Percentiles rank a stretch among this genome's conserved stretches.
Conservation (phyloP, 2,888 invertebrate genomes). For the Lasioglossum figueresi region DNA sequence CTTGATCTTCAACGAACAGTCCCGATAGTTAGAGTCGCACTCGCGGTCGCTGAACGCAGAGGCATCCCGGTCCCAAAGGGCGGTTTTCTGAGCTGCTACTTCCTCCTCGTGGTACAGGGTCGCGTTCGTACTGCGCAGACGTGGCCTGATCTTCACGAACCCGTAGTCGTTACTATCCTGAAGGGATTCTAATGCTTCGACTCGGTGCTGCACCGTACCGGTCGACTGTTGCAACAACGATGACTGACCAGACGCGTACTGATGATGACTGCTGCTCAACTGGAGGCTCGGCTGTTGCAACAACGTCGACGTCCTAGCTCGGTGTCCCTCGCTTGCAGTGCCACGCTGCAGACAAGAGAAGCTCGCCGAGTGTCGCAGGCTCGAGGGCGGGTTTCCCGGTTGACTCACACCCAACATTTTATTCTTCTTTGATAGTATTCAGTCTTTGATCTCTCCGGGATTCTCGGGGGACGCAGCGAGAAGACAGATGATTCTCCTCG, state of each 20-base stretch:
- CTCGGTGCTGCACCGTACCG: slow-evolving; percentile 61
- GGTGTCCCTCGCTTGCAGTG: slow-evolving; percentile 78
- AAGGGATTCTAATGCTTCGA: slow-evolving; percentile 59
- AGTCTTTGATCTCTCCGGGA: slow-evolving; percentile 61
- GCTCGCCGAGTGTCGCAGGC: slow-evolving; percentile 84
- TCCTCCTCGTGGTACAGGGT: slow-evolving; percentile 77
- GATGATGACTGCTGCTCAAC: slow-evolving; percentile 66
- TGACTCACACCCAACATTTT: slow-evolving; percentile 83
- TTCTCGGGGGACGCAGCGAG: not conserved
- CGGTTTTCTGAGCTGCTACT: slow-evolving; percentile 66
- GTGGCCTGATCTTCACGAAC: slow-evolving; percentile 79
- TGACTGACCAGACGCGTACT: slow-evolving; percentile 63
- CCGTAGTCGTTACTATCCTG: slow-evolving; percentile 81
- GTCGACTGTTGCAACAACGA: slow-evolving; percentile 59
- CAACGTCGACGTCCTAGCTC: slow-evolving; percentile 83
- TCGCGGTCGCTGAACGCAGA: slow-evolving; percentile 75
- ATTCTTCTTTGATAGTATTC: slow-evolving; percentile 56
- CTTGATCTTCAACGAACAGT: slow-evolving; percentile 66
- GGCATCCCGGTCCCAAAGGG: slow-evolving; percentile 72
- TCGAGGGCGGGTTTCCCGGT: slow-evolving; percentile 81
- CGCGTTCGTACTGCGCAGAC: slow-evolving; percentile 80
- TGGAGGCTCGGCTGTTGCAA: slow-evolving; percentile 80
- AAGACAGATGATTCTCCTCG: not conserved
- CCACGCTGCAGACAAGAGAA: slow-evolving; percentile 84
- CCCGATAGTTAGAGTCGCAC: slow-evolving; percentile 72